A percentile compares a stretch with the other conserved stretches of the same genome.
Conservation (phyloP, 2,113 vertebrate species). For the Hypocryptadius cinnamomeus region DNA sequence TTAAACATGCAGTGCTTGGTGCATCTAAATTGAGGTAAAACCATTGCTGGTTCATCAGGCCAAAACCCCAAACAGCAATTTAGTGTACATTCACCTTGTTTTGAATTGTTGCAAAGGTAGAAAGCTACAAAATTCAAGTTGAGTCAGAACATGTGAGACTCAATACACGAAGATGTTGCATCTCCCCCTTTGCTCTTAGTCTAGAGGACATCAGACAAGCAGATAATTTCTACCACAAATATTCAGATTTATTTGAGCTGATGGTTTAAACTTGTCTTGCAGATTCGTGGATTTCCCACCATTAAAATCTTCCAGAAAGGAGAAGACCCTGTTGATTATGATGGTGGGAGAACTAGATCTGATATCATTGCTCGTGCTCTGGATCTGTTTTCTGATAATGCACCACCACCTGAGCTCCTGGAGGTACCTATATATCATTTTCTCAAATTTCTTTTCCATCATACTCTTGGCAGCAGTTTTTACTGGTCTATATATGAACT, state of each 20-base stretch:
- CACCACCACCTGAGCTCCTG: constrained; percentile 81
- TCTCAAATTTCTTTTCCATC: neutral
- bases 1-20: neutral
- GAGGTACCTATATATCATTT: constrained; percentile 72
- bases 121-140: neutral
- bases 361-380: constrained; percentile 85
- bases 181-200: neutral
- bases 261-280: neutral
- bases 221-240: neutral
- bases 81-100: neutral
- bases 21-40: neutral
- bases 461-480: neutral
- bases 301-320: constrained; percentile 97
- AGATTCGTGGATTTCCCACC: constrained; percentile 93
- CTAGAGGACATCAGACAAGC: neutral
- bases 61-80: neutral
- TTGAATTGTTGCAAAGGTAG: neutral
- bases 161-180: fast-evolving
- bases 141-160: neutral
- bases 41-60: neutral
- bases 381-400: constrained; percentile 90
- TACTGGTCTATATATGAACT: neutral
- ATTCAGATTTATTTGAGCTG: neutral
- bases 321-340: constrained; percentile 88
- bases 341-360: constrained; percentile 83